Evolutionary conservation across 2,888 invertebrate species (phyloP).

Genomic region (Leucophenga montana): DNA sequence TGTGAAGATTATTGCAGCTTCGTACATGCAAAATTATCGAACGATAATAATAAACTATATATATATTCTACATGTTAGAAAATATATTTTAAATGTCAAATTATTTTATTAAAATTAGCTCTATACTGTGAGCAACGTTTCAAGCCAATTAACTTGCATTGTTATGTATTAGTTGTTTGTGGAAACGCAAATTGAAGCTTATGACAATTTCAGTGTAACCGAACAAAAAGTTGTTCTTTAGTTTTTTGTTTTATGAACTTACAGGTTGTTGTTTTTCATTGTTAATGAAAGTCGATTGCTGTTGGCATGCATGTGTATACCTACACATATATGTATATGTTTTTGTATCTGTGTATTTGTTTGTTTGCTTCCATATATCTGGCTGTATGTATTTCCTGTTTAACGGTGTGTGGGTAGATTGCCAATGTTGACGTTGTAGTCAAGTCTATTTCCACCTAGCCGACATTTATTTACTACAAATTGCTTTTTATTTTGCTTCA

Average conservation of each 20-base stretch:
- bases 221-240: too few species aligned
- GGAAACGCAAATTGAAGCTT: too few species aligned
- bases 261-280: conserved; percentile 55
- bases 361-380: not conserved
- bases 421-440: conserved; percentile 13
- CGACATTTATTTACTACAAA: conserved; percentile 47
- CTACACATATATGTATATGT: conserved; percentile 7
- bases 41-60: too few species aligned
- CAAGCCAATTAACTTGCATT: too few species aligned
- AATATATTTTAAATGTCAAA: too few species aligned
- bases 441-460: conserved; percentile 38
- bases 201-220: too few species aligned
- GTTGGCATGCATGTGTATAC: not conserved
- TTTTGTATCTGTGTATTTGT: conserved; percentile 14
- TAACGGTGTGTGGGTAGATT: conserved; percentile 33
- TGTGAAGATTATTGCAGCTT: too few species aligned
- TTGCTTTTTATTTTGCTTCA: conserved; percentile 40
- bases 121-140: too few species aligned
- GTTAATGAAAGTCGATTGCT: conserved; percentile 12
- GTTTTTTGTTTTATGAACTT: conserved; percentile 35
- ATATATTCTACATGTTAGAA: too few species aligned
- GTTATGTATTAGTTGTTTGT: too few species aligned
- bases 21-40: too few species aligned
- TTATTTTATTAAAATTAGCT: too few species aligned
- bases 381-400: not conserved